Evolutionary conservation across 37 sponge, comb jelly and placozoan species (phyloP), one percentile per base, ranked within the genome.

Genomic region (Axinella damicornis): DNA sequence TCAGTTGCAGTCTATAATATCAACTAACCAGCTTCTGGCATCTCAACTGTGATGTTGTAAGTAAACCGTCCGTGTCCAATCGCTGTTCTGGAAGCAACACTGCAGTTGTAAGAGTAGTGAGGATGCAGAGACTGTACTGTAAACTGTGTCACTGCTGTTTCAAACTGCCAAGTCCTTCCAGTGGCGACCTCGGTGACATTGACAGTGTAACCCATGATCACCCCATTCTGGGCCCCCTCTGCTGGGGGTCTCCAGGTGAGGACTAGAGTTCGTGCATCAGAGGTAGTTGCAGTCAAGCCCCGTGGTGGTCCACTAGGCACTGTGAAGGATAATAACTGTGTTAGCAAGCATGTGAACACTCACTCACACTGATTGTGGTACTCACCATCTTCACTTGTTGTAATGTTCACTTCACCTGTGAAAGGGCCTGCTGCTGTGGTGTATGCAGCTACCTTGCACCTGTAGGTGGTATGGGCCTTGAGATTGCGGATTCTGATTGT

Each of bases 241-340:
- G 83, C 63, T 5, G 83, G 83, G 0, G 83, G 63, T 1, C 33
- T 18, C 83, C 83, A 82, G 53, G 39, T 77, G 41, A 77, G 2
- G 18, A 13, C 60, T 9, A 32, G 20, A 33, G 19, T 16, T 13
- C 33, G 65, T 15, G 36, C 24, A 19, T 37, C 15, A 21, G 60
- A 31, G 18, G 13, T 9, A 25, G 14, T 12, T 15, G 35, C 41
- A 21, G 5, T 22, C 12, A 58, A 15, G 32, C 30, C 35, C 37
- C 19, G 62, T 34, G 78, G 78, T 20, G 78, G n/a, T 19, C 38
- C 78, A 34, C 20, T 61, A 31, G 78, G 78, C 14, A 39, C 78
- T 74, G 75, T 18, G 34, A 18, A 22, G 34, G 17, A 38, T n/a
- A n/a, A n/a, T n/a, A n/a, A n/a, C n/a, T n/a, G 22, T n/a, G n/a